phyloP scores from a whole-genome alignment of 2,888 invertebrate species.

The Junonia oenone region DNA sequence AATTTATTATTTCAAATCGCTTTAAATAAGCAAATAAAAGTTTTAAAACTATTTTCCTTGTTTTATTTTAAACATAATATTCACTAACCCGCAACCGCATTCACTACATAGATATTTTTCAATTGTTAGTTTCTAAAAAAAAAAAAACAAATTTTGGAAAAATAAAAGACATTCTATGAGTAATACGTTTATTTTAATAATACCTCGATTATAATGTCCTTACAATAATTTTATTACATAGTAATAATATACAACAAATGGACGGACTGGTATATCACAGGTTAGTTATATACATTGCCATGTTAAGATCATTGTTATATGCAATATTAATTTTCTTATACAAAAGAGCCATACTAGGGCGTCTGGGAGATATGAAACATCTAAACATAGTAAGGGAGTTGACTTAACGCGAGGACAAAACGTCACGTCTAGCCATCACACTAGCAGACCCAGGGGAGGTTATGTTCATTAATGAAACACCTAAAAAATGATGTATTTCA shows the following conservation, averaged over 20 bases:
- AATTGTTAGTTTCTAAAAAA: neutral
- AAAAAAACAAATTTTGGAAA: no score
- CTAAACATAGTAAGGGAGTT: neutral
- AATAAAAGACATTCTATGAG: neutral
- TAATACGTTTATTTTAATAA: constrained; percentile 19
- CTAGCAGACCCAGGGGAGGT: no score
- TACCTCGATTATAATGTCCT: constrained; percentile 16
- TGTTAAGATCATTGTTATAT: constrained; percentile 30
- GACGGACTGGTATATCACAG: constrained; percentile 75
- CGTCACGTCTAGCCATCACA: no score
- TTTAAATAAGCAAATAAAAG: constrained; percentile 9
- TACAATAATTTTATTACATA: constrained; percentile 20
- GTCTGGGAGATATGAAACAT: neutral
- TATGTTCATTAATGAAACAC: no score
- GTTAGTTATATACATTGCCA: constrained; percentile 65
- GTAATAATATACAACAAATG: constrained; percentile 38
- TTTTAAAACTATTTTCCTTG: neutral
- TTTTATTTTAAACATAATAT: neutral
- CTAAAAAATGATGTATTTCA: no score
- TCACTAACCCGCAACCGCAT: no score
- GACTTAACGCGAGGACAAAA: no score
- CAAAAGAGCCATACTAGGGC: neutral
- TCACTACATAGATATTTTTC: no score
- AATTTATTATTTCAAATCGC: neutral
- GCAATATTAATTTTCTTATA: constrained; percentile 22